Base-by-base conservation (phyloP, 2,888 invertebrate species). In the Ametastegia equiseti region DNA sequence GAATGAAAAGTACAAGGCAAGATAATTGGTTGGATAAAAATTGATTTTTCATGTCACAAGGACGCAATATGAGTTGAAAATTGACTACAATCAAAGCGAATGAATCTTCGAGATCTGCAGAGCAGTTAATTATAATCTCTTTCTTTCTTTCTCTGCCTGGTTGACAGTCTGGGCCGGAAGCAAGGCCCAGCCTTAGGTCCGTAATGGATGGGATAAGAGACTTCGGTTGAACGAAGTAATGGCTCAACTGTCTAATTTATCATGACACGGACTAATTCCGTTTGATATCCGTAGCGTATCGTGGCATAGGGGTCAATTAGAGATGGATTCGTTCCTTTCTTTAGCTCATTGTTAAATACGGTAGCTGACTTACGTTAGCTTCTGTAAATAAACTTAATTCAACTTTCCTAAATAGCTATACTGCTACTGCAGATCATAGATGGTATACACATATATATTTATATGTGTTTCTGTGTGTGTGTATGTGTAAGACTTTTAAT, bases 201-300 rank as follows among this genome's bases (percentile, higher is more conserved):
- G 36, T 75, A 78, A 78, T 78, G 78, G 78, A 78, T 63, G 63
- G 23, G 33, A 54, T 75, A 50, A 69, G 47, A 60, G 73, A 45
- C 81, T 50, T 39, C 19, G 63, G 33, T 71, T 71, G 30, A 81
- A 71, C 71, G 73, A 50, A 60, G 60, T 81, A 71, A 80, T 73
- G 80, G 80, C 82, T 83, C 82, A 81, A 78, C 81, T 84, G 81
- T 83, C 83, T 81, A 83, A 85, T 86, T 86, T 83, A 85, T 85
- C 84, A 84, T 81, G 69, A 81, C 71, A 57, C 47, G 83, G 82
- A 73, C 81, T 77, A 81, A 83, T 80, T 79, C 65, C 71, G 47
- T 81, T 80, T 78, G 45, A 77, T 84, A 82, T 78, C 84, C 82
- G 60, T 78, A 78, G 39, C 36, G 30, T 63, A 78, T 36, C 60